Evolutionary conservation across 2,888 invertebrate genomes (phyloP).

Genomic region (Prenolepis imparis): DNA sequence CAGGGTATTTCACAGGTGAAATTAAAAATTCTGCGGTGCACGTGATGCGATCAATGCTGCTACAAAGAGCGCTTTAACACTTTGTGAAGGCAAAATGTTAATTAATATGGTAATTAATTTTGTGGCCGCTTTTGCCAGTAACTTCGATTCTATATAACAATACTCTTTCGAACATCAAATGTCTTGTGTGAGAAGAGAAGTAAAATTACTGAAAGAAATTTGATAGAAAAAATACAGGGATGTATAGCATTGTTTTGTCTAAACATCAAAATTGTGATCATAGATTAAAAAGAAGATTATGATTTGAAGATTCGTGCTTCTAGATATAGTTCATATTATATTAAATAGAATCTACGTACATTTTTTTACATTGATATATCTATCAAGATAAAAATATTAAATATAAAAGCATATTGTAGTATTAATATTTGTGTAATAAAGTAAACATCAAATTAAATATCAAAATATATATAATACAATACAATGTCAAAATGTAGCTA

Average conservation of each 20-base stretch:
- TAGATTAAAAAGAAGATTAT: background rate
- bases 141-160: constrained; percentile 17
- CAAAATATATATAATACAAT: background rate
- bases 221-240: background rate
- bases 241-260: background rate
- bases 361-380: background rate
- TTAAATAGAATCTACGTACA: background rate
- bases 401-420: background rate
- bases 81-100: constrained; percentile 68
- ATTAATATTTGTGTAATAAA: constrained; percentile 10
- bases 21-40: constrained; percentile 60
- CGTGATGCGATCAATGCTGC: constrained; percentile 36
- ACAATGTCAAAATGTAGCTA: background rate
- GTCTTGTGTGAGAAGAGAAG: background rate
- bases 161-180: constrained; percentile 38
- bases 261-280: background rate
- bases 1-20: constrained; percentile 14
- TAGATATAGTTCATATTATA: background rate
- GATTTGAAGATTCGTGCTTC: background rate
- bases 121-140: constrained; percentile 50
- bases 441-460: background rate
- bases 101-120: constrained; percentile 73
- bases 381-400: constrained; percentile 5
- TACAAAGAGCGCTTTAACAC: constrained; percentile 61
- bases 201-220: background rate